Evolutionary conservation across 2,113 vertebrate genomes (phyloP), one percentile per base, ranked within the genome.

Genomic region (Mionectes macconnelli): DNA sequence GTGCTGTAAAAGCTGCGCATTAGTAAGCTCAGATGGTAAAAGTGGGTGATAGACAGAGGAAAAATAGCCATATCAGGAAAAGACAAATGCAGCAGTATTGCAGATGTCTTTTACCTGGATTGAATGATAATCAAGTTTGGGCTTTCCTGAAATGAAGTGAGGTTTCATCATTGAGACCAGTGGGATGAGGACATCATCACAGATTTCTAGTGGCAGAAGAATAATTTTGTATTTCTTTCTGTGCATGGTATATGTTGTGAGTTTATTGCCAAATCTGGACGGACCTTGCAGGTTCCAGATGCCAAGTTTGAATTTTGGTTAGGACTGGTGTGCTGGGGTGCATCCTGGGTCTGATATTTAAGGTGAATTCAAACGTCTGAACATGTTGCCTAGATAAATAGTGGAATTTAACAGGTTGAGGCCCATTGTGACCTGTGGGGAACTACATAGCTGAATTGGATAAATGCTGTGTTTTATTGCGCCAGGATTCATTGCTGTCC

Each of bases 61-160:
- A 89, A 94, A 96, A 56, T 19, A 84, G n/a, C 76, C 68, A 20
- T 39, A 68, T 75, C 40, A 14, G 80, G 73, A 92, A 89, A 90
- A 93, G 39, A 68, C 35, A 87, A 93, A 95, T 97, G 93, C 95
- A 96, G 94, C 73, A 95, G 69, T 96, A 87, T 89, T 97, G 93
- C 92, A 93, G 95, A 89, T 96, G 57, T 94, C 90, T 93, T 93
- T 94, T 93, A 93, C 90, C 92, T 96, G 96, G 50, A n/a, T 18
- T 86, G 93, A 90, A 96, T 94, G 53, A 78, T 84, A 96, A 96
- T 95, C 60, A 84, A 79, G 53, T 84, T 81, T 27, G 68, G 28
- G 37, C 40, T 66, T 5, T 86, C 35, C 25, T 84, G 53, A 69
- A 89, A 73, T 62, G 66, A 66, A 64, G 19, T 30, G 44, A 40